phyloP scores from a whole-genome alignment of 1,140 invertebrate genomes.

The Panagrolaimus sp. region DNA sequence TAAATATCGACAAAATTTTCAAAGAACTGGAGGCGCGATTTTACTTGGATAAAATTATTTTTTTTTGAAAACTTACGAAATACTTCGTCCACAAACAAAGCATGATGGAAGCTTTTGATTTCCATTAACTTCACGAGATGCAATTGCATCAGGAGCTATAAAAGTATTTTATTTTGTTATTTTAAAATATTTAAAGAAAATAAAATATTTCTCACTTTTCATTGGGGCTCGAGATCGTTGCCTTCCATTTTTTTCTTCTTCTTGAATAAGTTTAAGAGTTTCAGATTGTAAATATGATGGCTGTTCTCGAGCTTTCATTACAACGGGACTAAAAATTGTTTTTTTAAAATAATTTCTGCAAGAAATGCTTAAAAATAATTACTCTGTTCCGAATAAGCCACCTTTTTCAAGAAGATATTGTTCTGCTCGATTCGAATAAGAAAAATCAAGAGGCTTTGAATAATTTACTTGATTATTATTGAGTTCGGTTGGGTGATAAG shows the following conservation, averaged over 20 bases:
- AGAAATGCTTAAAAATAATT: neutral
- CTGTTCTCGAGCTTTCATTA: slow-evolving; percentile 16
- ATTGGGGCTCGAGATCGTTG: neutral
- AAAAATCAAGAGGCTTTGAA: neutral
- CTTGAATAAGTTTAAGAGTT: slow-evolving; percentile 27
- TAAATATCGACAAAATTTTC: slow-evolving; percentile 15
- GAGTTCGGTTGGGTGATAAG: neutral
- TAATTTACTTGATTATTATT: slow-evolving; percentile 12
- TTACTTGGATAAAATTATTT: slow-evolving; percentile 6
- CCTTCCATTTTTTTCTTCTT: slow-evolving; percentile 20
- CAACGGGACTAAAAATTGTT: slow-evolving; percentile 2
- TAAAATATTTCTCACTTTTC: neutral
- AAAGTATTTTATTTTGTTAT: slow-evolving; percentile 2
- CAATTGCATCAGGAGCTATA: neutral
- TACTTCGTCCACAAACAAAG: slow-evolving; percentile 24
- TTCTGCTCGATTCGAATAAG: slow-evolving; percentile 11
- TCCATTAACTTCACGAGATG: neutral
- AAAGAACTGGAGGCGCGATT: slow-evolving; percentile 27
- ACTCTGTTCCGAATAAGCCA: slow-evolving; percentile 14
- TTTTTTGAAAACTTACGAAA: slow-evolving; percentile 25
- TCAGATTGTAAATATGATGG: slow-evolving; percentile 22
- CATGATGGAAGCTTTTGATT: slow-evolving; percentile 17
- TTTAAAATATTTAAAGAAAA: neutral
- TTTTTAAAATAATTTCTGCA: neutral
- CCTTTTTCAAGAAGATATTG: slow-evolving; percentile 15